Conservation (phyloP, 2,797 vertebrate genomes). For the Notoglanidium macrostoma region DNA sequence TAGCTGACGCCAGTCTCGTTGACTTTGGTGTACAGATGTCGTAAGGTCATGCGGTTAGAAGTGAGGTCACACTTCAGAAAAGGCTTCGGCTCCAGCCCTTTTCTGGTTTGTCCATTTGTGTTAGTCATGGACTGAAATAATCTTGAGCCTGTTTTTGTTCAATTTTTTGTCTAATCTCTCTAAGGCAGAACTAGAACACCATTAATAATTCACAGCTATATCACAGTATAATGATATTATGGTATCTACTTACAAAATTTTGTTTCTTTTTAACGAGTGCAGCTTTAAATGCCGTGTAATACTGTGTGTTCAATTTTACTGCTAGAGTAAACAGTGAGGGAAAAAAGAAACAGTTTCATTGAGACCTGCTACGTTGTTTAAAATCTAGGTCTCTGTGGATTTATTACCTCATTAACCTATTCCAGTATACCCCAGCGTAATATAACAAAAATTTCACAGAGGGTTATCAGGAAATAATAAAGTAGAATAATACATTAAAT, state of each 20-base stretch:
- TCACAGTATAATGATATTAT: background rate
- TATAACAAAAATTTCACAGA: background rate
- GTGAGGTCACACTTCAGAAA: slow-evolving; percentile 9
- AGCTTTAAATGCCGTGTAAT: background rate
- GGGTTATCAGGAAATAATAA: background rate
- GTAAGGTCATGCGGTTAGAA: background rate
- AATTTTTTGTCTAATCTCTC: background rate
- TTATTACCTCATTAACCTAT: background rate
- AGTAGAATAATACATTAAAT: background rate
- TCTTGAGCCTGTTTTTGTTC: background rate
- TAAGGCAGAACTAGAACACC: background rate
- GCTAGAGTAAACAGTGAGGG: no score
- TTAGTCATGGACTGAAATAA: background rate
- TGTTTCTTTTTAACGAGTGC: background rate
- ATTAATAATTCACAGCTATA: background rate
- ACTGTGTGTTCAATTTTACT: background rate
- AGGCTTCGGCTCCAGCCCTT: background rate
- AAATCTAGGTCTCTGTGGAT: background rate
- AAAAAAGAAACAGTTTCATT: background rate
- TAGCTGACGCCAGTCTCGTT: background rate
- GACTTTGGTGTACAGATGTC: background rate
- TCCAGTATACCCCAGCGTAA: background rate
- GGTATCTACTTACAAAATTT: background rate
- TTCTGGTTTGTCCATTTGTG: background rate
- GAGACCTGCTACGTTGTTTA: background rate